A percentile compares a stretch with the other conserved stretches of the same genome.
These are phyloP conservation scores for Tridacna gigas DNA, from an alignment of 2,888 invertebrate genomes.

Conservation along the genomic window DNA sequence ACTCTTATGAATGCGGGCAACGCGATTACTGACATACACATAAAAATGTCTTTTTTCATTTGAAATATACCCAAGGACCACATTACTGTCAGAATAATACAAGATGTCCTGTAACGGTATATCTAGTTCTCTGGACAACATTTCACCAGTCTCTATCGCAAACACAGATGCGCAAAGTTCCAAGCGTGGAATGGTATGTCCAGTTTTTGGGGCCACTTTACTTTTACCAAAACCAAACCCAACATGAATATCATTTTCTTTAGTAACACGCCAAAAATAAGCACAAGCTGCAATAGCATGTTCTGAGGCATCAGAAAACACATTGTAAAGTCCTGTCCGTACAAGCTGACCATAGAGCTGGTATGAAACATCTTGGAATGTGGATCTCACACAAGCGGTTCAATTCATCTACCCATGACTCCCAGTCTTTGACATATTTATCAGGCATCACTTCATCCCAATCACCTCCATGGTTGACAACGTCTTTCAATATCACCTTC, in stretches of 20 bases:
- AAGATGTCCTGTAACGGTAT: background rate
- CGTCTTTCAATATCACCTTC: no score
- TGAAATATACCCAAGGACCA: slow-evolving; percentile 40
- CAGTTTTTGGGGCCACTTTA: slow-evolving; percentile 45
- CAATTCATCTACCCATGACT: slow-evolving; percentile 49
- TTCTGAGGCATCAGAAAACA: slow-evolving; percentile 65
- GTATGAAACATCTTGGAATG: slow-evolving; percentile 40
- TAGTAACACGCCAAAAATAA: slow-evolving; percentile 34
- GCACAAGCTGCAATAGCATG: slow-evolving; percentile 61
- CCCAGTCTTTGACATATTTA: slow-evolving; percentile 27
- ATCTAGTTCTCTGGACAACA: slow-evolving; percentile 33
- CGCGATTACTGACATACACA: slow-evolving; percentile 54
- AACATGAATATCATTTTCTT: slow-evolving; percentile 14
- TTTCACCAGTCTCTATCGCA: slow-evolving; percentile 41
- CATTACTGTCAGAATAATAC: slow-evolving; percentile 45
- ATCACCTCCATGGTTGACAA: no score
- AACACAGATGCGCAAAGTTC: slow-evolving; percentile 36
- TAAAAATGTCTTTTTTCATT: slow-evolving; percentile 52
- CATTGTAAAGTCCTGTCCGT: slow-evolving; percentile 36
- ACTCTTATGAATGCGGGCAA: slow-evolving; percentile 22
- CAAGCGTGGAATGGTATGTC: slow-evolving; percentile 53
- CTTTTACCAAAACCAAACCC: slow-evolving; percentile 60
- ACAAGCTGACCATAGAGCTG: no score
- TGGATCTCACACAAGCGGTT: slow-evolving; percentile 21
- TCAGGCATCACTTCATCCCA: slow-evolving; percentile 40